These are phyloP conservation scores for Lycophotia porphyrea DNA, from an alignment of 2,888 invertebrate species.

Conservation along the genomic window DNA sequence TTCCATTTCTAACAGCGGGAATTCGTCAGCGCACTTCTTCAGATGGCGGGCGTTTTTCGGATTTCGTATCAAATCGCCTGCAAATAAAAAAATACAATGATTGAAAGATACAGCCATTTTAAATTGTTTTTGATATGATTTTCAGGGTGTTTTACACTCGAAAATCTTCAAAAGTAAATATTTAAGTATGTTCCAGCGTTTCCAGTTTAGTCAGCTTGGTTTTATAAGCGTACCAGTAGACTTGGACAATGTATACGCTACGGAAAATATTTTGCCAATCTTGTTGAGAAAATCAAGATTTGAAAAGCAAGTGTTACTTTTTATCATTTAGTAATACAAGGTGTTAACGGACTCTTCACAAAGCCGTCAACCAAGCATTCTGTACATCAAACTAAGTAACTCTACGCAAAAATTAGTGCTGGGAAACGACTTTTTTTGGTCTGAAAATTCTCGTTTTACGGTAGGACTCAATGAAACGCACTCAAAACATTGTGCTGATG, in stretches of 20 bases:
- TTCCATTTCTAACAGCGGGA: conserved; percentile 96
- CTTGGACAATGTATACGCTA: background rate
- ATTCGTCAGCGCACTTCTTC: conserved; percentile 95
- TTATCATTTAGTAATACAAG: too few species aligned
- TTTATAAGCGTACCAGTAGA: background rate
- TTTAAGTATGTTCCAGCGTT: background rate
- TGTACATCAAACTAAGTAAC: too few species aligned
- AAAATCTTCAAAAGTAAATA: background rate
- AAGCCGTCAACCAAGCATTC: too few species aligned
- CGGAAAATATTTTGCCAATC: too few species aligned
- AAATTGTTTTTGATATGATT: background rate
- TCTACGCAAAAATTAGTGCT: too few species aligned
- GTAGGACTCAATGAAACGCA: too few species aligned
- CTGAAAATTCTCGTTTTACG: too few species aligned
- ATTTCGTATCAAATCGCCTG: conserved; percentile 93
- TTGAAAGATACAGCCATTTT: background rate
- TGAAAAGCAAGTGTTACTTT: too few species aligned
- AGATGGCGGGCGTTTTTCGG: conserved; percentile 93
- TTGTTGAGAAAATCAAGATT: too few species aligned
- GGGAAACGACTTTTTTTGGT: too few species aligned
- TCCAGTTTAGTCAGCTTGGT: background rate
- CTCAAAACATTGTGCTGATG: too few species aligned
- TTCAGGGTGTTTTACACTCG: background rate
- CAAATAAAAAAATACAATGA: conserved; percentile 10
- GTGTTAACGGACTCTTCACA: too few species aligned